A percentile compares a stretch with the other conserved stretches of the same genome.
Conservation (phyloP, 2,113 vertebrate species). For the Sinocyclocheilus grahami region DNA sequence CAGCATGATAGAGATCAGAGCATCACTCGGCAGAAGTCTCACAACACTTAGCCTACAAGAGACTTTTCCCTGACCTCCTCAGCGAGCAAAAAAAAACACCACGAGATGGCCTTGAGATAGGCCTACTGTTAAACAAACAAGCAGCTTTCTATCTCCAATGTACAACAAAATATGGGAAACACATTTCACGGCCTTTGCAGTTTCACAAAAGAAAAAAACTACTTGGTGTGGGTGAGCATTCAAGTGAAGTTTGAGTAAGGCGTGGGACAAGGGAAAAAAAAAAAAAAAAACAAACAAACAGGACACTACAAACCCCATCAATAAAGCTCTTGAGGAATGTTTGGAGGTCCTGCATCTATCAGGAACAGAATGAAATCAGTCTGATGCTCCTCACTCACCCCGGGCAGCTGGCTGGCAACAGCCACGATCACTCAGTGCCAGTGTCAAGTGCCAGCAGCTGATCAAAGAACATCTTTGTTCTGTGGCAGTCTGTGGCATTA, state of each 20-base stretch:
- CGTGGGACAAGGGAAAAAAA: background rate
- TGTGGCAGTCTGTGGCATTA: conserved; percentile 33
- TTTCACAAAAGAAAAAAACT: conserved; percentile 11
- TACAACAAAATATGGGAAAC: conserved; percentile 5
- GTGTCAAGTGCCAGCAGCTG: conserved; percentile 51
- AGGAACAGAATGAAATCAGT: conserved; percentile 9
- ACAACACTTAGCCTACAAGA: conserved; percentile 17
- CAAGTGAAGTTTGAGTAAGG: background rate
- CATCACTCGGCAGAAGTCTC: background rate
- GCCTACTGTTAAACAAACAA: background rate
- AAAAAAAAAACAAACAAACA: no score
- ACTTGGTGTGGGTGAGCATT: conserved; percentile 13
- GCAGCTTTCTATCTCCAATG: background rate
- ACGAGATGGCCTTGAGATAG: background rate
- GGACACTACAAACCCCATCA: conserved; percentile 32
- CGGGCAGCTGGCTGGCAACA: conserved; percentile 50
- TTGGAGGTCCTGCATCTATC: conserved; percentile 28
- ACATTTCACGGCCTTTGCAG: conserved; percentile 21
- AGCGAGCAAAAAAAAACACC: conserved; percentile 21
- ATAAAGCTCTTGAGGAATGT: conserved; percentile 44
- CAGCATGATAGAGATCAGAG: conserved; percentile 27
- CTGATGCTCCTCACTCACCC: conserved; percentile 43
- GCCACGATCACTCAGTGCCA: conserved; percentile 24
- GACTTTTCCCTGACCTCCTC: background rate
- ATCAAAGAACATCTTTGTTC: conserved; percentile 40